A percentile compares a stretch with the other conserved stretches of the same genome.
phyloP scores from a whole-genome alignment of 2,797 vertebrate species.

The Anguilla megastoma region DNA sequence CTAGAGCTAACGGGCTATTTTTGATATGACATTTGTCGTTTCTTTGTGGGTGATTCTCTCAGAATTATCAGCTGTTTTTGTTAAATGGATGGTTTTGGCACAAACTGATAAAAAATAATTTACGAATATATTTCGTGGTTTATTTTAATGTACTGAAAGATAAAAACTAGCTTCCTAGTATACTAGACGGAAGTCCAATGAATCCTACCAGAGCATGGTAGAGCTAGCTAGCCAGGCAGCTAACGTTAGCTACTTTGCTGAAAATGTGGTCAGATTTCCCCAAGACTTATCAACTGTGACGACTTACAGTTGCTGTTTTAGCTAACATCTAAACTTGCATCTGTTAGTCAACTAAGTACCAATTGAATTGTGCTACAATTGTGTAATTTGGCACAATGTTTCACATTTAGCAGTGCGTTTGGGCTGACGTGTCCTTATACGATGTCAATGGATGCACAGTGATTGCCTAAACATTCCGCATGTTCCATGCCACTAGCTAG shows the following conservation, averaged over 20 bases:
- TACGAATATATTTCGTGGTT: neutral
- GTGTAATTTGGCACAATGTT: neutral
- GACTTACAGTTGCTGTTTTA: neutral
- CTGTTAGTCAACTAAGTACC: neutral
- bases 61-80: neutral
- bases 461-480: neutral
- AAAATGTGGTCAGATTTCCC: neutral
- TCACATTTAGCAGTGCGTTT: neutral
- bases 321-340: neutral
- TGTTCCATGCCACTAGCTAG: neutral
- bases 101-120: neutral
- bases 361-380: neutral
- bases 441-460: neutral
- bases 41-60: neutral
- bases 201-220: neutral
- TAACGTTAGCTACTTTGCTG: neutral
- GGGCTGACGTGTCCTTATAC: conserved; percentile 36
- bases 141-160: neutral
- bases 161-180: neutral
- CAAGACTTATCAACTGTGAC: neutral
- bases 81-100: neutral
- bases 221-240: neutral
- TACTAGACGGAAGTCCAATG: neutral
- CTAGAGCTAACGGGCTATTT: neutral
- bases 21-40: neutral